Base-by-base conservation (phyloP, 1,140 invertebrate species). In the Pseudoatta argentina region DNA sequence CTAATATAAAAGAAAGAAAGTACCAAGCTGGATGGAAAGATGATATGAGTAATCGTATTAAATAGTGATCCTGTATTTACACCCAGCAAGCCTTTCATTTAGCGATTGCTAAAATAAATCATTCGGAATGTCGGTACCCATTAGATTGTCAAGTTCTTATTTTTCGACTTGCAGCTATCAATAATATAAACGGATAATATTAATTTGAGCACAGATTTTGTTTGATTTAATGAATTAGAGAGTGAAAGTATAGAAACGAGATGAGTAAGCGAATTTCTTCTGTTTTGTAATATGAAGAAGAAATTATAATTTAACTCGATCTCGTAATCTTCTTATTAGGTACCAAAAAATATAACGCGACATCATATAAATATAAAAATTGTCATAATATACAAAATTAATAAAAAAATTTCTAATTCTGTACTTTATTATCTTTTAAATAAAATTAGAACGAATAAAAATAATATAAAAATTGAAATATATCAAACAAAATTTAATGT, bases 31-130 rank as follows among this genome's bases (percentile, higher is more conserved):
- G 53, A 81, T 34, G 3, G 53, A 21, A 24, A 73, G 30, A 21
- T 64, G 78, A 82, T 82, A 82, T 27, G 57, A 72, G 53, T 51
- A 59, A 73, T 59, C 34, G 79, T 34, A 82, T 73, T 44, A 82
- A 82, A 18, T 3, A 1, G 53, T 14, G 39, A 59, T 73, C 64
- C 27, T 44, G n/a, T 67, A 34, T 67, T 44, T 44, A 44, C 34
- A 72, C 24, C 79, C 39, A 59, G 51, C 53, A 30, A 10, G 14
- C 79, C 79, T 82, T 82, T 73, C 79, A 59, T 82, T 48, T 57
- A 72, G 16, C 24, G 10, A 21, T 24, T 39, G 79, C 67, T 34
- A 82, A 82, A 82, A 34, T 82, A 82, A 82, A 73, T 61, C 53
- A 59, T 21, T 72, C 1, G 53, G 30, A 82, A 72, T 67, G 14